phyloP scores from a whole-genome alignment of 2,888 invertebrate genomes.

The Andrena flavipes region DNA sequence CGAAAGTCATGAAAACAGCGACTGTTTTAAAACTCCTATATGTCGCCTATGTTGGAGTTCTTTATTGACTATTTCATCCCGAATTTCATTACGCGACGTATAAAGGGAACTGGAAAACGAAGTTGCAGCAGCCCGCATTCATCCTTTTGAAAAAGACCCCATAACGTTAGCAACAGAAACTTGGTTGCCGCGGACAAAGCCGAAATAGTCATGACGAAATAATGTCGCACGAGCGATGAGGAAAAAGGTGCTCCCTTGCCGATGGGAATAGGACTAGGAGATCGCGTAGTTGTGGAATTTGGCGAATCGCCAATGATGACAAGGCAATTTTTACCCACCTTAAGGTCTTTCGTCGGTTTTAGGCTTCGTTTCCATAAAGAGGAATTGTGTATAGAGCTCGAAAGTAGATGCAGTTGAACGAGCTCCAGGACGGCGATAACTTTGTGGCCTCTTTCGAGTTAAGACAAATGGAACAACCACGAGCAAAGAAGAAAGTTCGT shows the following conservation, averaged over 20 bases:
- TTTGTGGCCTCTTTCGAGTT: slow-evolving; percentile 13
- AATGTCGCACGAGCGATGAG: neutral
- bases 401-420: neutral
- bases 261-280: neutral
- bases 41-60: neutral
- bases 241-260: neutral
- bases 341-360: neutral
- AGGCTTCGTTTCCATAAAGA: slow-evolving; percentile 3
- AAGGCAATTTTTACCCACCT: slow-evolving; percentile 40
- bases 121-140: neutral
- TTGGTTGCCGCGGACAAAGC: neutral
- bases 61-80: neutral
- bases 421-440: slow-evolving; percentile 1
- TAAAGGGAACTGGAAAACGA: neutral
- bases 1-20: neutral
- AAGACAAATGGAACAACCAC: slow-evolving; percentile 30
- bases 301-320: slow-evolving; percentile 41
- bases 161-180: neutral
- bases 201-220: neutral
- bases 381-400: neutral
- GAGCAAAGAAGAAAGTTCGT: slow-evolving; percentile 10
- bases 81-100: neutral
- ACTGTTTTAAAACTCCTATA: neutral
- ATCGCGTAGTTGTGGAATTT: slow-evolving; percentile 5
- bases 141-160: neutral